Evolutionary conservation across 2,797 vertebrate species (phyloP), one percentile per base, ranked within the genome.

Genomic region (Triplophysa bombifrons): DNA sequence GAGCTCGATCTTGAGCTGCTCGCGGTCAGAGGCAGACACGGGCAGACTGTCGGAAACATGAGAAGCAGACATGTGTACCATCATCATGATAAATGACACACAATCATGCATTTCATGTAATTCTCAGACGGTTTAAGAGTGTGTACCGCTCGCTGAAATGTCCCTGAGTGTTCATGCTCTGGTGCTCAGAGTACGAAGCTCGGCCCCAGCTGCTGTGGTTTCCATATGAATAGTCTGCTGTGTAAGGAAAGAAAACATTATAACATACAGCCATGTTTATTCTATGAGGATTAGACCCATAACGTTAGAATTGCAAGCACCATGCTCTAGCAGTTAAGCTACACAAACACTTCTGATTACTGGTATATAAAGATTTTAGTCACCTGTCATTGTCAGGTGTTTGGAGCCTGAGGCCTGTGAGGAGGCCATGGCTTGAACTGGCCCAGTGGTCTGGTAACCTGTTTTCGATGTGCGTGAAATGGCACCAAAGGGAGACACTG

Each of bases 391-490:
- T 64, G 90, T 86, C 88, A 93, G 90, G 82, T 94, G 93, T 89
- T 95, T 95, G 63, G 92, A 88, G 76, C 84, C 89, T 19, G 88
- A 87, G 58, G 89, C 91, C 92, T 93, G 97, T 76, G 93, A 90
- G 0, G 96, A 93, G 0, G 92, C 94, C 91, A 98, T 92, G 72
- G 96, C 94, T 91, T 96, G 97, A 85, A 98, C 90, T 12, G 96
- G 96, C 53, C 94, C 95, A 5, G 96, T 92, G 83, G 93, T 95
- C 93, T 97, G 98, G 91, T 98, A 99, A 83, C 97, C 94, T 0
- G 96, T 94, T 92, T 98, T 99, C 67, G 98, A 96, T 81, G 97
- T 98, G 87, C 98, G 95, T 58, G 98, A 98, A 83, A 99, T 99
- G 86, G 97, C 98, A 58, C 98, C 98, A 77, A 99, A 99, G 77